Base-by-base conservation (phyloP, 1,140 invertebrate species). In the Rhopalosiphum maidis region DNA sequence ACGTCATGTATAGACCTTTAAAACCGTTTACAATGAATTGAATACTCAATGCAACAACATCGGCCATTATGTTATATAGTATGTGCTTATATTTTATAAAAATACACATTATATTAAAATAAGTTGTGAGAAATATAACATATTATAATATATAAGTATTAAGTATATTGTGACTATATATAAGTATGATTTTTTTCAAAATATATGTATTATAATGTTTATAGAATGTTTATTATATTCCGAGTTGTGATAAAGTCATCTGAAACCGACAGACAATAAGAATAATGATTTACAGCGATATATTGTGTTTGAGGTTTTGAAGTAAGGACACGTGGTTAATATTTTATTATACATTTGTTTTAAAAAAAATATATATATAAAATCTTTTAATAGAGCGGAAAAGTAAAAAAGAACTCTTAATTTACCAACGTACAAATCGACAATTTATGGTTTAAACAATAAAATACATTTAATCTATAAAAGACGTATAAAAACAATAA, bases 361-460 rank as follows among this genome's bases (percentile, higher is more conserved):
- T 1, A n/a, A 18, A 77, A 77, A 77, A 77, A 68, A 77, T 51
- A 18, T 51, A n/a, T 77, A 77, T 51, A n/a, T 77, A 77, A 5
- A 77, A 77, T 77, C 60, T 77, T 77, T 77, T 77, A 77, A 77
- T 77, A n/a, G n/a, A n/a, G 60, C n/a, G 60, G 30, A 77, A 77
- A 77, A 77, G 5, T n/a, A 77, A n/a, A 68, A 77, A 77, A 77
- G 15, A 77, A 77, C 60, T 77, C 15, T 77, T 77, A 77, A 68
- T 77, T 77, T 77, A 77, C 30, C 60, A 77, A n/a, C n/a, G 18
- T 15, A 77, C 60, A 35, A 77, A 77, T 77, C 0, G 60, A 77
- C 15, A 77, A 77, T 77, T 77, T 77, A 77, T 77, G 15, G 60
- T n/a, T 77, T 18, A 77, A 77, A 77, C 60, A 18, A 77, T 77